Base-by-base conservation (phyloP, 2,113 vertebrate genomes). In the Pterocles orientalis region DNA sequence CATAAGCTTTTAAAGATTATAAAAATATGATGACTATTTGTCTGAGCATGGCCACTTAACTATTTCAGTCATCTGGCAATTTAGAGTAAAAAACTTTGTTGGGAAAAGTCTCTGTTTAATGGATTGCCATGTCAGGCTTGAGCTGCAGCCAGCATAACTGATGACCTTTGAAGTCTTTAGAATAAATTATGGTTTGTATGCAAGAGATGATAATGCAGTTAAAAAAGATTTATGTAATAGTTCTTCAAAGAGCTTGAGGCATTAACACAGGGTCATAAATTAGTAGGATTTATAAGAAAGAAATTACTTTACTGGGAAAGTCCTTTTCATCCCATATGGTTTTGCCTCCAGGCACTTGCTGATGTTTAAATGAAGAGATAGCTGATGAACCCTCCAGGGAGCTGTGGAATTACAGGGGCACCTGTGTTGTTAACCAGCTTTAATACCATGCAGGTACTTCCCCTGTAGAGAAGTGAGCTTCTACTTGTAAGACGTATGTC, bases 161-260 rank as follows among this genome's bases (percentile, higher is more conserved):
- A 96, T 94, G 95, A 98, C 95, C 95, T 98, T 97, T 96, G 84
- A 86, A 94, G 87, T 97, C 85, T 93, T 97, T 95, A 91, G 91
- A 92, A 96, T 96, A 97, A 97, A 94, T 96, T 97, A 93, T 87
- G 80, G 88, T 97, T 97, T 97, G 91, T 97, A 88, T 97, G 79
- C 57, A 93, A 92, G 90, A 97, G 93, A 97, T 88, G 94, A 97
- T 95, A 96, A 94, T 96, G 77, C 81, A 95, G 95, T 98, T 97
- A 95, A 97, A 97, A 97, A 97, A 97, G 95, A 98, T 97, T 98
- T 98, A 97, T 98, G 86, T 91, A 96, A 94, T 88, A 96, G 94
- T 90, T 97, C 95, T 97, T 97, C 91, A 96, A 90, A 97, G 82
- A 97, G 77, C 77, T 90, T 16, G 19, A 94, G 81, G 92, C 75